Conservation (phyloP, 2,113 vertebrate genomes). For the Nyctereutes procyonoides region DNA sequence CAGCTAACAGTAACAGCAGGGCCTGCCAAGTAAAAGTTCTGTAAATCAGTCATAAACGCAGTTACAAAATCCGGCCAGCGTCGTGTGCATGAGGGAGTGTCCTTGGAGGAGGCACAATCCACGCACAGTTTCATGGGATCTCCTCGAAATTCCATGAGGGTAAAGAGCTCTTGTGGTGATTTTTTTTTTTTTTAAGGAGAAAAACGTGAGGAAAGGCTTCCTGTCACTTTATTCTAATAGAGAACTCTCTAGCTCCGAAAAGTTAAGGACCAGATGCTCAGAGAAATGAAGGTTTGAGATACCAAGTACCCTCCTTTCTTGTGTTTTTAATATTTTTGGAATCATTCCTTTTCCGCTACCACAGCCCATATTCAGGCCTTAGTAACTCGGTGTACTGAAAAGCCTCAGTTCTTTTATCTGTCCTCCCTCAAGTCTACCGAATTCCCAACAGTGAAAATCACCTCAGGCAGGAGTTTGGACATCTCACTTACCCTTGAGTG, state of each 20-base stretch:
- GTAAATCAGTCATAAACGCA: constrained; percentile 82
- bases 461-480: constrained; percentile 6
- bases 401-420: constrained; percentile 5
- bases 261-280: not conserved
- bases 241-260: not conserved
- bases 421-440: not conserved
- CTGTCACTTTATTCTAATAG: constrained; percentile 46
- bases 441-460: constrained; percentile 7
- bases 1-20: constrained; percentile 81
- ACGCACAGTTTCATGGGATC: constrained; percentile 65
- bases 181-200: not conserved
- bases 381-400: constrained; percentile 20
- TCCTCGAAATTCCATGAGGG: constrained; percentile 42
- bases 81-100: constrained; percentile 72
- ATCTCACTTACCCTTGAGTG: constrained; percentile 24
- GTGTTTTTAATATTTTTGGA: constrained; percentile 60
- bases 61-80: constrained; percentile 73
- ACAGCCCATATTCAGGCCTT: not conserved
- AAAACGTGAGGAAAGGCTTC: constrained; percentile 23
- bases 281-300: not conserved
- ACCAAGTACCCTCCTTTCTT: constrained; percentile 21
- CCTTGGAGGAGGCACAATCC: constrained; percentile 64
- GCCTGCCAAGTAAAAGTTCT: constrained; percentile 81
- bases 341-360: constrained; percentile 50
- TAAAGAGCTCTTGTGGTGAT: constrained; percentile 21